A percentile compares a stretch with the other conserved stretches of the same genome.
phyloP scores from a whole-genome alignment of 2,888 invertebrate genomes.

The Calameuta idolon region DNA sequence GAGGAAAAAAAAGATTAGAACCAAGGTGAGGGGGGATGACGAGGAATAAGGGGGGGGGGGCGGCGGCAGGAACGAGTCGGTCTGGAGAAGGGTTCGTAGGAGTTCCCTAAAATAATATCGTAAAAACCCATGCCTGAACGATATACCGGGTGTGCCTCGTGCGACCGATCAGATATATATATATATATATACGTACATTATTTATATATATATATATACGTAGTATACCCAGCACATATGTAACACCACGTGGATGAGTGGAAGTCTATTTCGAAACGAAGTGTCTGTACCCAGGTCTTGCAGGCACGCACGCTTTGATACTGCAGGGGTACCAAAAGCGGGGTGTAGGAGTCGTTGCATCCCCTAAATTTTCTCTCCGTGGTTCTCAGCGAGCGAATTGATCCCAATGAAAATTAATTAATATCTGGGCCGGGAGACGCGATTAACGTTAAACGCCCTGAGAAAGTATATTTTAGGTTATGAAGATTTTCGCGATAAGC shows the following conservation, averaged over 20 bases:
- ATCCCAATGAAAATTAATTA: background rate
- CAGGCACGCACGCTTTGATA: conserved; percentile 43
- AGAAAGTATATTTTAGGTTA: background rate
- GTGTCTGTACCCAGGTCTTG: conserved; percentile 35
- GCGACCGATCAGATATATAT: conserved; percentile 13
- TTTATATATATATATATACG: conserved; percentile 26
- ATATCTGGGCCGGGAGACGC: rapidly evolving
- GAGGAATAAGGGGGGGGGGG: conserved; percentile 15
- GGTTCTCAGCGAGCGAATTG: conserved; percentile 35
- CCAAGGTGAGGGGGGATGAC: conserved; percentile 13
- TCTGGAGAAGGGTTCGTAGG: background rate
- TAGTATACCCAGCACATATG: conserved; percentile 13
- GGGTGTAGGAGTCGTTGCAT: conserved; percentile 38
- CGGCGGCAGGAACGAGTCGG: background rate
- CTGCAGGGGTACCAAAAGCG: conserved; percentile 11
- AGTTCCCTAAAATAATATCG: conserved; percentile 37
- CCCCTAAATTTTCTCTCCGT: conserved; percentile 37
- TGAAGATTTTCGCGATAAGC: background rate
- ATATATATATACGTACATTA: conserved; percentile 20
- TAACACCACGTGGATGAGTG: conserved; percentile 20
- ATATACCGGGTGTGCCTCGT: conserved; percentile 17
- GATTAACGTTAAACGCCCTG: background rate
- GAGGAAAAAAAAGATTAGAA: conserved; percentile 10
- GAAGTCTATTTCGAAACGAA: conserved; percentile 45
- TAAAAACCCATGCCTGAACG: conserved; percentile 25